phyloP scores from a whole-genome alignment of 2,113 vertebrate genomes.

The Neotoma lepida region DNA sequence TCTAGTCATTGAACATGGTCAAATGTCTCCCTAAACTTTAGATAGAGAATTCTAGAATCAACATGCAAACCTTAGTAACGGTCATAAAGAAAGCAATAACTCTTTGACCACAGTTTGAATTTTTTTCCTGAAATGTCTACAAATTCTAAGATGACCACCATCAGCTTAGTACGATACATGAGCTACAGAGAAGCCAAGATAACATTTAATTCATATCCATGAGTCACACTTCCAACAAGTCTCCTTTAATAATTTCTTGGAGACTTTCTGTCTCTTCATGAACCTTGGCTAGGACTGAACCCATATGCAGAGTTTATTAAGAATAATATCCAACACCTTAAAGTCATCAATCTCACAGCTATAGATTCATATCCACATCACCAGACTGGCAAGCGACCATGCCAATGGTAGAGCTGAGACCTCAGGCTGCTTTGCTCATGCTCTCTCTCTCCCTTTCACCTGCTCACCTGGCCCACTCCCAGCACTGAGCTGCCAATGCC shows the following conservation, averaged over 20 bases:
- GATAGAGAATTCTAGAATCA: constrained; percentile 17
- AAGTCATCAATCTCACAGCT: not conserved
- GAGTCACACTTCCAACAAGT: not conserved
- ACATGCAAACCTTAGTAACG: not conserved
- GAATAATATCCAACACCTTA: constrained; percentile 25
- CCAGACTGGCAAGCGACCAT: not conserved
- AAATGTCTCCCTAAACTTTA: constrained; percentile 15
- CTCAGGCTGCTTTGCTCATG: not conserved
- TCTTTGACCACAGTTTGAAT: not conserved
- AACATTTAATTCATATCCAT: not conserved
- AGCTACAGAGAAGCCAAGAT: constrained; percentile 13
- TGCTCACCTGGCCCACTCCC: not conserved
- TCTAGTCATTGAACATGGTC: not conserved
- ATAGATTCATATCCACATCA: not conserved
- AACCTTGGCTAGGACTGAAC: not conserved
- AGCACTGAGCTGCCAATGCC: not conserved
- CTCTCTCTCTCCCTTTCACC: not conserved
- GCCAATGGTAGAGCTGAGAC: not conserved
- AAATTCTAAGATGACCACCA: not conserved
- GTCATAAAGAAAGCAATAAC: not conserved
- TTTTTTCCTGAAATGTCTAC: not conserved
- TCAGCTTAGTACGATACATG: not conserved
- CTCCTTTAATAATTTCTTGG: constrained; percentile 22
- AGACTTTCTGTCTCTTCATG: constrained; percentile 28
- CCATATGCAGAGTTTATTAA: not conserved